phyloP scores from a whole-genome alignment of 2,888 invertebrate genomes.

The Eilema caniola region DNA sequence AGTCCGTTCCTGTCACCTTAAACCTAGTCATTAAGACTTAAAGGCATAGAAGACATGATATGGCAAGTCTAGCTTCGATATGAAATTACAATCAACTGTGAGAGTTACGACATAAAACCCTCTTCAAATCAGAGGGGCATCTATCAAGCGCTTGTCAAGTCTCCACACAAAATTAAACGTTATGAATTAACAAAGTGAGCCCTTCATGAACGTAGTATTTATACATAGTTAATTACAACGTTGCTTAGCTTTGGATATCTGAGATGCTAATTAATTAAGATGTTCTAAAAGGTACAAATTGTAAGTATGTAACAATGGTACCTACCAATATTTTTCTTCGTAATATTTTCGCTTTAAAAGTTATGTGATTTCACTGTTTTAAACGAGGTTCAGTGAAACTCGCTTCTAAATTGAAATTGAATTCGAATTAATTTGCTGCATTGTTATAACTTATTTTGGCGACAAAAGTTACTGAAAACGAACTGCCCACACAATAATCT shows the following conservation, averaged over 20 bases:
- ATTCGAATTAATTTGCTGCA: no score
- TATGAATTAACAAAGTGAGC: background rate
- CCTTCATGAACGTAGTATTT: background rate
- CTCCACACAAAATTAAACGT: constrained; percentile 2
- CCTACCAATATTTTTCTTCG: no score
- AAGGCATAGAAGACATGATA: background rate
- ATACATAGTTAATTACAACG: background rate
- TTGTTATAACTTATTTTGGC: no score
- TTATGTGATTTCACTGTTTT: no score
- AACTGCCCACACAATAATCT: no score
- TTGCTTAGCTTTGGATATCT: background rate
- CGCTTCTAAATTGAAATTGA: no score
- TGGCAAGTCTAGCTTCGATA: background rate
- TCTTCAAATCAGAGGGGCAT: background rate
- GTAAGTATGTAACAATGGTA: no score
- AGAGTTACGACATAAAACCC: background rate
- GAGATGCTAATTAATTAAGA: background rate
- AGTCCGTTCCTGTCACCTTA: no score
- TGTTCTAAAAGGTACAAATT: background rate
- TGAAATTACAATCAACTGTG: background rate
- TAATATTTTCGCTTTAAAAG: no score
- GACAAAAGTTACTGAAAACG: no score
- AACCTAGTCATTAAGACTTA: background rate
- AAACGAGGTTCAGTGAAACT: no score
- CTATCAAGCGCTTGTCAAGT: background rate